These are phyloP conservation scores for Chiloscyllium punctatum DNA, from an alignment of 2,797 vertebrate genomes.

Conservation along the genomic window DNA sequence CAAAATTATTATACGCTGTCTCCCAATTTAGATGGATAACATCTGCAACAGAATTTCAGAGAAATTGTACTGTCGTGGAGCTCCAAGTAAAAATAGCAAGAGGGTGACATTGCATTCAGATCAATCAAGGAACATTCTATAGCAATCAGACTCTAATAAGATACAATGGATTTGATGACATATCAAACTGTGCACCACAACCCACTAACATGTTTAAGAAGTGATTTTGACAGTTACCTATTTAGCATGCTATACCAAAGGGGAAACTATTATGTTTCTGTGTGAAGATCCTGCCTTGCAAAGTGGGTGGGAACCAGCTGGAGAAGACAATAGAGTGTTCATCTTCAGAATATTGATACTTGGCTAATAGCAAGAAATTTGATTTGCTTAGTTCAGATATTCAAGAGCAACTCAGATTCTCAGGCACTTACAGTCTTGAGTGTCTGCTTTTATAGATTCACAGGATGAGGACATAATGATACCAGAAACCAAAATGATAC, in stretches of 20 bases:
- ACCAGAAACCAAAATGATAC: not conserved
- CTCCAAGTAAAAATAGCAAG: conserved; percentile 29
- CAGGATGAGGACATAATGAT: not conserved
- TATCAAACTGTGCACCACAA: conserved; percentile 7
- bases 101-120: conserved; percentile 17
- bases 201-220: not conserved
- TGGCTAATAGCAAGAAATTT: not conserved
- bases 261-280: not conserved
- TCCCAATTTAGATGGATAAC: not conserved
- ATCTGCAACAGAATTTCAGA: conserved; percentile 17
- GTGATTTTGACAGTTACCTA: not conserved
- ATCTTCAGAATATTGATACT: not conserved
- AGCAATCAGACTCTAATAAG: conserved; percentile 26
- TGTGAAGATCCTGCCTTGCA: not conserved
- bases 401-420: not conserved
- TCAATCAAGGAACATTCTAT: conserved; percentile 10
- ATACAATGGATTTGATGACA: not conserved
- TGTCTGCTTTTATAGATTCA: not conserved
- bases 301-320: not conserved
- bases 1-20: conserved; percentile 10
- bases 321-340: not conserved
- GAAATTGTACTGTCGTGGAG: not conserved
- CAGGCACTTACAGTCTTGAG: not conserved
- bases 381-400: not conserved
- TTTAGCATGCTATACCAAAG: not conserved